These are phyloP conservation scores for Drosophila peninsularis DNA, from an alignment of 2,888 invertebrate species.

Conservation along the genomic window DNA sequence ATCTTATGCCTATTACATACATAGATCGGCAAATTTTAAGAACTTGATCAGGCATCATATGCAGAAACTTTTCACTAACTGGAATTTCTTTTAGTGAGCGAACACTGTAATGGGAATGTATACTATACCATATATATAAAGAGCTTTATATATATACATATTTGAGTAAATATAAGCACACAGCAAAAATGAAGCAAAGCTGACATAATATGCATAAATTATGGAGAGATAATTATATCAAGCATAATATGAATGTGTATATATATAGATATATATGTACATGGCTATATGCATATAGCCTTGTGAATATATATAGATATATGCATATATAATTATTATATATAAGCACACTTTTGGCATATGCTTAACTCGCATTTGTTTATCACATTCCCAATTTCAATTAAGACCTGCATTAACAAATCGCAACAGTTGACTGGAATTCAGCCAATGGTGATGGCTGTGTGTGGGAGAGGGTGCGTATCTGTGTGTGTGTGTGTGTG, in stretches of 20 bases:
- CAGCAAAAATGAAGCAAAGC: not conserved
- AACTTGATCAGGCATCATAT: too few relatives aligned
- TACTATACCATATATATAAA: too few relatives aligned
- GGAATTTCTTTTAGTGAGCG: too few relatives aligned
- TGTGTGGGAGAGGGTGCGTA: not conserved
- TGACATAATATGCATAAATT: not conserved
- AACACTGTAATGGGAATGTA: too few relatives aligned
- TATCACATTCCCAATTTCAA: constrained; percentile 15
- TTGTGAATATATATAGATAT: not conserved
- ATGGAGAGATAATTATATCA: not conserved
- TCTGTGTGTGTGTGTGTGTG: not conserved
- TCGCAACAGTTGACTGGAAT: constrained; percentile 20
- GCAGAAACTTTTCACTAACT: too few relatives aligned
- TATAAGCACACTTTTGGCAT: constrained; percentile 3
- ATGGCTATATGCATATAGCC: not conserved
- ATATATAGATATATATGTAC: not conserved
- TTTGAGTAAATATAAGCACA: not conserved
- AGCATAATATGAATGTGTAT: not conserved
- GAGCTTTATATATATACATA: too few relatives aligned
- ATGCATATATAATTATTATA: too few relatives aligned
- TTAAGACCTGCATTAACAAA: constrained; percentile 30
- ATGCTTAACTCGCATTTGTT: constrained; percentile 6
- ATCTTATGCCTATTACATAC: too few relatives aligned
- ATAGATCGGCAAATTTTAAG: too few relatives aligned
- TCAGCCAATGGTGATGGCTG: constrained; percentile 25